Evolutionary conservation across 2,113 vertebrate species (phyloP), one percentile per base, ranked within the genome.

Genomic region (Passer domesticus): DNA sequence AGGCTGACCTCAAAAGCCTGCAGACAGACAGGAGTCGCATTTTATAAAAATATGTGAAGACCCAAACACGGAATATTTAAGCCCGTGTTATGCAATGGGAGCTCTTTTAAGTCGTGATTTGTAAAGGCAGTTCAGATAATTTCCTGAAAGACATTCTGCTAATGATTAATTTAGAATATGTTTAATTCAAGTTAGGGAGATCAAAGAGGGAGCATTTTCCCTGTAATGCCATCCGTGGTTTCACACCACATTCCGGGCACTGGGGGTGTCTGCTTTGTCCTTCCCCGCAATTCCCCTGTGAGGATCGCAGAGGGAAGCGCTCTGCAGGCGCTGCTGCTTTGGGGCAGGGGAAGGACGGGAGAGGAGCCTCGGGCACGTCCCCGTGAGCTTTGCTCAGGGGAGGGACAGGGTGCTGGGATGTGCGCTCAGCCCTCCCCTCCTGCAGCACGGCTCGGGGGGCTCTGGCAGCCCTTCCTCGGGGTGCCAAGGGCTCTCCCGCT

Each of bases 171-270:
- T 94, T 89, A 94, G 92, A 92, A 60, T 70, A 69, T 96, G 91
- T 91, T 97, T 94, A 95, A 97, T 96, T 96, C 93, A 91, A 88
- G 81, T 97, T 68, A 77, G 75, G 30, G 93, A 95, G 89, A 97
- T 94, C 96, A 94, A 97, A 97, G 89, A 46, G 79, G 70, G 89
- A 90, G 77, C 50, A 2, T 86, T 75, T 84, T 84, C 59, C 49
- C 76, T 27, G 24, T 83, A 90, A 88, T 5, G 50, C 69, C 6
- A 3, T 35, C 43, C 6, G 39, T 14, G 6, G 21, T 80, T 93
- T 60, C 21, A 49, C 55, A 18, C 66, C 77, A 43, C 76, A 27
- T 79, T 43, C 64, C 14, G 44, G 79, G 23, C 89, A 30, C 68
- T n/a, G 88, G 76, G 80, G 47, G 27, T 13, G 80, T 67, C 84